These are phyloP conservation scores for Podargus strigoides DNA, from an alignment of 2,797 vertebrate genomes.

Conservation along the genomic window DNA sequence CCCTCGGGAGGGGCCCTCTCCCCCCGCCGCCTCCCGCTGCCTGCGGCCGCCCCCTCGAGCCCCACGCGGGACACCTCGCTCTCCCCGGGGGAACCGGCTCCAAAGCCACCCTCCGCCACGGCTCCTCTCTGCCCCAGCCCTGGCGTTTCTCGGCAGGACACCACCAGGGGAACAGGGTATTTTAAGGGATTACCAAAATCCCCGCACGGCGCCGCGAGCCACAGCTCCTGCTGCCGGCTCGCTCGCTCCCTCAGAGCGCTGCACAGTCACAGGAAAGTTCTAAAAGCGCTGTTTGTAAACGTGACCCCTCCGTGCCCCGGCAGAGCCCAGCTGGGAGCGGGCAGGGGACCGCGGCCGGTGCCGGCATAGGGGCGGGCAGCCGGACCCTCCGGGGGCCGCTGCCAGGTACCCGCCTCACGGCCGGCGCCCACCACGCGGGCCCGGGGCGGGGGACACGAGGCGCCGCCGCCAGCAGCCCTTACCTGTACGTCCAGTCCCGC, in stretches of 20 bases:
- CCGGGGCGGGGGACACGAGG: neutral
- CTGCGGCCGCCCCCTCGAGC: neutral
- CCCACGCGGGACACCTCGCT: neutral
- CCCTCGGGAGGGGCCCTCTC: neutral
- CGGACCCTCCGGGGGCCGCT: neutral
- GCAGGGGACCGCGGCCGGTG: neutral
- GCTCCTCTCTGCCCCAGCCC: neutral
- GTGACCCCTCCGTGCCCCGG: too few species aligned
- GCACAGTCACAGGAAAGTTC: neutral
- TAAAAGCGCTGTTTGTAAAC: neutral
- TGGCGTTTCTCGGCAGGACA: neutral
- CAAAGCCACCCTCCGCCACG: neutral
- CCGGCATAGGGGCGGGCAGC: too few species aligned
- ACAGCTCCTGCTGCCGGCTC: neutral
- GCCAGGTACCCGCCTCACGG: neutral
- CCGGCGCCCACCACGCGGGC: neutral
- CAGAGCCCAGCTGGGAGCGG: neutral
- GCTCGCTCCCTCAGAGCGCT: neutral
- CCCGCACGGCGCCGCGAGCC: neutral
- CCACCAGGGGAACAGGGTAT: neutral
- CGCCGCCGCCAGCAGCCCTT: neutral
- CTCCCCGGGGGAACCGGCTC: neutral
- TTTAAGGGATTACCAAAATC: neutral
- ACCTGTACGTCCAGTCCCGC: conserved; percentile 51
- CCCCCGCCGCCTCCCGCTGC: neutral